Percentiles rank a stretch among this genome's conserved stretches.
These are phyloP conservation scores for Eriocheir sinensis DNA, from an alignment of 1,140 invertebrate genomes.

Conservation along the genomic window DNA sequence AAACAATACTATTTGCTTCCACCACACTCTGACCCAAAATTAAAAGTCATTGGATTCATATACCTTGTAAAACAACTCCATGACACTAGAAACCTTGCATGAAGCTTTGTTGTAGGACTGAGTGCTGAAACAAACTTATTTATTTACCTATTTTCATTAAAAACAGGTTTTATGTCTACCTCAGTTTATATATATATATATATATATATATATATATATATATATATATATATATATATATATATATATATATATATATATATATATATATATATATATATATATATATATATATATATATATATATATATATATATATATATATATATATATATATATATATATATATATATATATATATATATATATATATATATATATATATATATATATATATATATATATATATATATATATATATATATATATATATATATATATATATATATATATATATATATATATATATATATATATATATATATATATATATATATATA, in stretches of 20 bases:
- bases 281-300: constrained; percentile 65
- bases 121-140: too few relatives aligned
- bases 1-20: too few relatives aligned
- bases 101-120: too few relatives aligned
- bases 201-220: constrained; percentile 29
- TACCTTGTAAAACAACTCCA: too few relatives aligned
- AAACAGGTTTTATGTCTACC: too few relatives aligned
- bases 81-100: too few relatives aligned
- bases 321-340: constrained; percentile 58
- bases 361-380: constrained; percentile 40
- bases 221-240: constrained; percentile 36
- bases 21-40: too few relatives aligned
- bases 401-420: constrained; percentile 43
- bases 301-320: constrained; percentile 57
- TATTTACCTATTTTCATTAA: too few relatives aligned
- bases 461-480: constrained; percentile 39
- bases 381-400: constrained; percentile 50
- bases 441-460: constrained; percentile 43
- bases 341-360: constrained; percentile 48
- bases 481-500: constrained; percentile 63
- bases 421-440: constrained; percentile 43
- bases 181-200: neutral
- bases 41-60: too few relatives aligned
- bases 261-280: constrained; percentile 43
- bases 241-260: neutral